Base-by-base conservation (phyloP, 2,888 invertebrate species). In the Agonopterix heracliana region DNA sequence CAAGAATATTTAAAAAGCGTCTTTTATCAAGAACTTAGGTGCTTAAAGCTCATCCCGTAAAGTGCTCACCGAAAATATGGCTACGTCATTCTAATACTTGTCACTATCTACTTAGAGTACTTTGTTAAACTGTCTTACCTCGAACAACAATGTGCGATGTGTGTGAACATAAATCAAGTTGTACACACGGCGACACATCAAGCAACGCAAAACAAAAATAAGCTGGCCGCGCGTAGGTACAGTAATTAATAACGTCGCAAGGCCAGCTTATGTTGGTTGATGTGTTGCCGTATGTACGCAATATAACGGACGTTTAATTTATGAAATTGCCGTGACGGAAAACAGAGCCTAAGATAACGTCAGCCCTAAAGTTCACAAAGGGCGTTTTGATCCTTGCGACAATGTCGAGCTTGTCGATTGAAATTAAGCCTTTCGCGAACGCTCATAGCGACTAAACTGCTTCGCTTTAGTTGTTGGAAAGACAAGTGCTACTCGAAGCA, bases 251-350 rank as follows among this genome's bases (percentile, higher is more conserved):
- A n/a, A n/a, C n/a, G n/a, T n/a, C n/a, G n/a, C n/a, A n/a, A n/a
- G n/a, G n/a, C n/a, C n/a, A n/a, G n/a, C n/a, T n/a, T n/a, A n/a
- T n/a, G n/a, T n/a, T n/a, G n/a, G n/a, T n/a, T n/a, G n/a, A n/a
- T n/a, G n/a, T n/a, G n/a, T n/a, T n/a, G n/a, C n/a, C n/a, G n/a
- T n/a, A n/a, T n/a, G n/a, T 61, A 57, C 51, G 57, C 56, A 57
- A 59, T 55, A 60, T 57, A 52, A 63, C 55, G 35, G 7, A 26
- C 26, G 71, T 68, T 73, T 78, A 74, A 81, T 79, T 78, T 79
- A 74, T 71, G 71, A 77, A 74, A 76, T 77, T 71, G 70, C 66
- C 59, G 59, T 60, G 55, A 60, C 61, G 60, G 64, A 68, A 73
- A 71, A 67, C 64, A 58, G 59, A 56, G 52, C 54, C 56, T 59